Evolutionary conservation across 2,888 invertebrate species (phyloP), one percentile per base, ranked within the genome.

Genomic region (Tenthredo mesomela): DNA sequence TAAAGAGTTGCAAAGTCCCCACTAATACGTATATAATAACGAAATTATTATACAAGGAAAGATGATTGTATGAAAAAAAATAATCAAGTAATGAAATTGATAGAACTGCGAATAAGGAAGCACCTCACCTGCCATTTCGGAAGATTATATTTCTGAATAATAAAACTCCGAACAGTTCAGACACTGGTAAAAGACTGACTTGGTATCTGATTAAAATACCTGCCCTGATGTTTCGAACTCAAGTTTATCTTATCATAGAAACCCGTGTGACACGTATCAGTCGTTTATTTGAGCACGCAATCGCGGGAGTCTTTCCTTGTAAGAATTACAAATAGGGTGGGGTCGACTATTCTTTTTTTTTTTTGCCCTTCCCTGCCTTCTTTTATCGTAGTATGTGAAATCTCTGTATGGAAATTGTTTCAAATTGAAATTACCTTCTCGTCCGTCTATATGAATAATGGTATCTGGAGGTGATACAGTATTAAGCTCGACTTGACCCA

Each of bases 401-500:
- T 61, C 3, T 12, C 2, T 9, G 9, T 10, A 61, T 61, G 25
- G 10, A 29, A 25, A 61, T 61, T 33, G n/a, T 71, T 33, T 71
- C 7, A 1, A 21, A 47, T 10, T 29, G 33, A 77, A 29, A 33
- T 82, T 70, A 82, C 82, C 82, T 82, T 82, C 82, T 18, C 65
- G 47, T 47, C 82, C 82, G n/a, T 82, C 50, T 47, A 67, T 33
- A 15, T 82, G 67, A 47, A 82, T 50, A 10, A 82, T 70, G 5
- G 47, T 70, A 18, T 82, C 82, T 47, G 25, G 47, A n/a, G 25
- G 65, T 33, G 29, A 33, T 70, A 21, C n/a, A 4, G 40, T 18
- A 6, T 67, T 7, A 21, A 40, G 10, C 1, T n/a, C 61, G n/a
- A n/a, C n/a, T 2, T 50, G 37, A 37, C 7, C 54, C 71, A 7